Evolutionary conservation across 2,113 vertebrate genomes (phyloP), one percentile per base, ranked within the genome.

Genomic region (Phycodurus eques): DNA sequence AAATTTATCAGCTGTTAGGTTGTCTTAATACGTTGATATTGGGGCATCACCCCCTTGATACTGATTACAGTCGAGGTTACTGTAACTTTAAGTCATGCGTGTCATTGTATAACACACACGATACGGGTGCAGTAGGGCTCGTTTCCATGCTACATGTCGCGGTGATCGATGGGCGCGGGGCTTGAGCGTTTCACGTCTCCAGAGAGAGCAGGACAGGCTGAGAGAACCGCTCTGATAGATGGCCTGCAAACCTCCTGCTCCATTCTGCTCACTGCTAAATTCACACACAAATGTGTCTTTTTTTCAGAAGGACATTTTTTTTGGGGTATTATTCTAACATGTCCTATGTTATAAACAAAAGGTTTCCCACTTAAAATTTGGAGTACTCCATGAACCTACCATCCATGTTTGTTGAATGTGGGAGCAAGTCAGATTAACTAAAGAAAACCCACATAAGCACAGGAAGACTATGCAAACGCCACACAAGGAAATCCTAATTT

Each of bases 201-300:
- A 47, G 72, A 79, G 83, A 69, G 46, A 72, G 44, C 67, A 67
- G 47, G 70, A 80, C 74, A 60, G 62, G 64, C 47, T 70, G 77
- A 76, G 74, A 39, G 74, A 35, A 71, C 79, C 72, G 70, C 69
- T 79, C 54, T 88, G 83, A 89, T 85, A 61, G 78, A 88, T 88
- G 73, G 82, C 72, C 66, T 72, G 62, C 65, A 70, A 77, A 44
- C 0, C 72, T 75, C n/a, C 64, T 53, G 68, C 73, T 78, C 56
- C 62, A 3, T 75, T 83, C 22, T 71, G 56, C 49, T 66, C 70
- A 65, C 65, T 79, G 77, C 74, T 85, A 71, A 87, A 70, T 60
- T 60, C 74, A 82, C 60, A 70, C 31, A 46, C 33, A 73, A 42
- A 31, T 61, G 68, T 65, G 75, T 3, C 69, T 31, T 43, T 66